phyloP scores from a whole-genome alignment of 1,140 invertebrate genomes.

The Augochlora pura region DNA sequence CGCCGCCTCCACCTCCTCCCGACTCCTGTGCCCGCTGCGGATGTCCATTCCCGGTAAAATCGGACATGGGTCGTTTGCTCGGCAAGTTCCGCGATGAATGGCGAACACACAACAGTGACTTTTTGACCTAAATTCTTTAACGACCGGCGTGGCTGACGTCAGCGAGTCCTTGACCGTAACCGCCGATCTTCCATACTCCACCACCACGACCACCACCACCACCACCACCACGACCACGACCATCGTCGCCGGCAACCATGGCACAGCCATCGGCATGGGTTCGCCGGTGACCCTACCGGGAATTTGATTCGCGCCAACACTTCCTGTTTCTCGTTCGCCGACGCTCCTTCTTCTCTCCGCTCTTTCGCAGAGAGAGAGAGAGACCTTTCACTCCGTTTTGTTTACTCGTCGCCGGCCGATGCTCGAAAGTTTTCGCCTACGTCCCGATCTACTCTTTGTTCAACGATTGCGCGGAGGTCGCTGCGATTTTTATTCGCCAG shows the following conservation, averaged over 20 bases:
- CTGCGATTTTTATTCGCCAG: too few relatives aligned
- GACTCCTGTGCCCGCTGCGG: neutral
- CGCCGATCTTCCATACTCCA: conserved; percentile 42
- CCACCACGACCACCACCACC: conserved; percentile 2
- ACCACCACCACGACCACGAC: too few relatives aligned
- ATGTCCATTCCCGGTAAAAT: conserved; percentile 37
- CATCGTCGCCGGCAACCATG: too few relatives aligned
- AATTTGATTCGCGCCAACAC: conserved; percentile 48
- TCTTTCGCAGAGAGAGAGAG: too few relatives aligned
- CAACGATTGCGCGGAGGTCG: too few relatives aligned
- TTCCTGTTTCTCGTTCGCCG: conserved; percentile 37
- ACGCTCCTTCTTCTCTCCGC: neutral
- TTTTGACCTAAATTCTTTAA: conserved; percentile 76
- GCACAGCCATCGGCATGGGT: conserved; percentile 22
- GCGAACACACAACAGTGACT: conserved; percentile 67
- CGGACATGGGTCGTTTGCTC: conserved; percentile 37
- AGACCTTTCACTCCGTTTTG: neutral
- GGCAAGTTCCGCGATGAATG: conserved; percentile 49
- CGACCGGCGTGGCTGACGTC: conserved; percentile 56
- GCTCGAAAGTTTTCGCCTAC: too few relatives aligned
- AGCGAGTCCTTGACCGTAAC: conserved; percentile 63
- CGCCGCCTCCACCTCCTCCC: too few relatives aligned
- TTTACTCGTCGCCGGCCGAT: too few relatives aligned
- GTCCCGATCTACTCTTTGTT: too few relatives aligned
- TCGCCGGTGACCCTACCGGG: conserved; percentile 34